Evolutionary conservation across 2,797 vertebrate genomes (phyloP).

Genomic region (Sebastes hubbsi): DNA sequence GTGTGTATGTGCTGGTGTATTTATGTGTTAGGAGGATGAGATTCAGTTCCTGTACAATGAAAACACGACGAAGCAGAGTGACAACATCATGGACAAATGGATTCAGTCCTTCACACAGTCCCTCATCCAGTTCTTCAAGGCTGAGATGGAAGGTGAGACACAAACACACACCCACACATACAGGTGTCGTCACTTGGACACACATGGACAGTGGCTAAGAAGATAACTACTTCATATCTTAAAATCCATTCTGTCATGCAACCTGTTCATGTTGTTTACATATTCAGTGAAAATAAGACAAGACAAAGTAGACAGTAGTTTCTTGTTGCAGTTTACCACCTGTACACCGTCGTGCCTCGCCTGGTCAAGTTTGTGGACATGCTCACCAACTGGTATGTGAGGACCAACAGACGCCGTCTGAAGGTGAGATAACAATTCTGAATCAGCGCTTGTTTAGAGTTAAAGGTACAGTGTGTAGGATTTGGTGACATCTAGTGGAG

Average conservation of each 20-base stretch:
- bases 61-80: constrained; percentile 84
- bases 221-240: not conserved
- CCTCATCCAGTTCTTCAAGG: constrained; percentile 92
- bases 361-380: constrained; percentile 97
- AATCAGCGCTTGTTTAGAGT: not conserved
- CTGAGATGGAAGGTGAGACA: constrained; percentile 92
- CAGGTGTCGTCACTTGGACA: not conserved
- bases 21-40: constrained; percentile 85
- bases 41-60: constrained; percentile 91
- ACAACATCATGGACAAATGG: constrained; percentile 98
- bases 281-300: not conserved
- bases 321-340: constrained; percentile 86
- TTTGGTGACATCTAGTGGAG: not conserved
- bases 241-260: not conserved
- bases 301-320: not conserved
- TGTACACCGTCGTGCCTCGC: constrained; percentile 95
- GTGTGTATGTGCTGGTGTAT: constrained; percentile 20
- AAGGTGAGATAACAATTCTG: constrained; percentile 85
- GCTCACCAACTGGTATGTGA: constrained; percentile 98
- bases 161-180: not conserved
- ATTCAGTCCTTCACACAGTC: constrained; percentile 97
- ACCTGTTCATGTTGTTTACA: not conserved
- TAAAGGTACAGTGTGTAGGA: not conserved
- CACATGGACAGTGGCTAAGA: not conserved
- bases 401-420: constrained; percentile 94